These are phyloP conservation scores for Onychomys arenicola DNA, from an alignment of 2,797 vertebrate species.

Conservation along the genomic window DNA sequence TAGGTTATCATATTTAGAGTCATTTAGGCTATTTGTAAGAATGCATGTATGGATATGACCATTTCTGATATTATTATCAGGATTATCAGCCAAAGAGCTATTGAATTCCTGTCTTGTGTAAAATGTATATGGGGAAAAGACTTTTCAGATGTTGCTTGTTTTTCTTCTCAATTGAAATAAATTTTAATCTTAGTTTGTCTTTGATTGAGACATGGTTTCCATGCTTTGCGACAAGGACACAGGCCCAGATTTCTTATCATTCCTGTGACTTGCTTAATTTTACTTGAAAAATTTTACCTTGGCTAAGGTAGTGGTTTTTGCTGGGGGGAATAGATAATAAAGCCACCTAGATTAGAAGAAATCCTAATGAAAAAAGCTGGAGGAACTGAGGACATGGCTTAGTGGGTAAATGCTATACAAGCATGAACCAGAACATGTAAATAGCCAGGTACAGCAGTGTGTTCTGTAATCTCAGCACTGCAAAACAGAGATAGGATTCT, in stretches of 20 bases:
- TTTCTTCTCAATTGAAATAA: not conserved
- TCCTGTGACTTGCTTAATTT: not conserved
- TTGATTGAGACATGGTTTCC: not conserved
- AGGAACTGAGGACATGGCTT: not conserved
- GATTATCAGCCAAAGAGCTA: not conserved
- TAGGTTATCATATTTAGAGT: not conserved
- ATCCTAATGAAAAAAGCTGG: not conserved
- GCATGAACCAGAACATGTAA: not conserved
- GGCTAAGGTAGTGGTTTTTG: not conserved
- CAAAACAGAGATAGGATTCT: not conserved
- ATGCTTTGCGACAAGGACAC: not conserved
- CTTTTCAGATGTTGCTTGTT: not conserved
- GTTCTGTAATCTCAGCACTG: not conserved
- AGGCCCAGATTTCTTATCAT: not conserved
- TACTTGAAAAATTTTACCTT: not conserved
- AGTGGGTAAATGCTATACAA: not conserved
- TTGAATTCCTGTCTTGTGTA: not conserved
- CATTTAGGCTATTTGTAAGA: not conserved
- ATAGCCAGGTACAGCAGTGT: not conserved
- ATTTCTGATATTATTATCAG: not conserved
- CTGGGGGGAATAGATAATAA: not conserved
- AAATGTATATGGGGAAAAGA: not conserved
- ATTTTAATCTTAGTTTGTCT: conserved; percentile 11
- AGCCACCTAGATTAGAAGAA: not conserved
- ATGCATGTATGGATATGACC: not conserved